Conservation (phyloP, 2,888 invertebrate species). For the Autographa gamma region DNA sequence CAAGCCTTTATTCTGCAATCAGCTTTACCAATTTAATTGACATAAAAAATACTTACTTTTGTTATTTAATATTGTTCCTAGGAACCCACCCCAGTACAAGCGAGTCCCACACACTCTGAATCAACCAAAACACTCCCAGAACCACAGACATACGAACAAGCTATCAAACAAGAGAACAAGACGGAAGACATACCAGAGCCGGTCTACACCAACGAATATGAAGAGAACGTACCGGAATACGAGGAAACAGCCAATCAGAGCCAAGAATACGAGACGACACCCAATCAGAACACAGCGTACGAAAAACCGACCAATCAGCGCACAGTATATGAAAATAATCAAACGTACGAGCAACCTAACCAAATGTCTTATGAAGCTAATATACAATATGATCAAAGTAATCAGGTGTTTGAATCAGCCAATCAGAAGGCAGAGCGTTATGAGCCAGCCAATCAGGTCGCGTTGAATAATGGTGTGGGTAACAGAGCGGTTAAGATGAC, state of each 20-base stretch:
- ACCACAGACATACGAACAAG: slow-evolving; percentile 56
- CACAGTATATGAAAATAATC: neutral
- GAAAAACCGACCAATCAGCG: neutral
- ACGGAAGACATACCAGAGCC: slow-evolving; percentile 27
- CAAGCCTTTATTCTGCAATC: too few relatives aligned
- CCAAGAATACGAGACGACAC: slow-evolving; percentile 27
- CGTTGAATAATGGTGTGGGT: slow-evolving; percentile 38
- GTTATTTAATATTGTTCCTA: too few relatives aligned
- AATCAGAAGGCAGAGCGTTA: slow-evolving; percentile 61
- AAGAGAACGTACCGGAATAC: slow-evolving; percentile 31
- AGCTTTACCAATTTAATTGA: too few relatives aligned
- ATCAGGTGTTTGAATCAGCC: slow-evolving; percentile 45
- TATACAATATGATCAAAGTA: too few relatives aligned
- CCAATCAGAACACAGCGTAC: slow-evolving; percentile 33
- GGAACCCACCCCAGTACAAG: slow-evolving; percentile 57
- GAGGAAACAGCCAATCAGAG: slow-evolving; percentile 12
- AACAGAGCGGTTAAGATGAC: slow-evolving; percentile 42
- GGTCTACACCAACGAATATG: slow-evolving; percentile 52
- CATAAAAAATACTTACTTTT: too few relatives aligned
- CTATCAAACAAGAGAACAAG: slow-evolving; percentile 51
- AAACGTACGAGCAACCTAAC: neutral
- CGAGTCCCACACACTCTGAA: slow-evolving; percentile 30
- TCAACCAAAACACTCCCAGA: slow-evolving; percentile 19
- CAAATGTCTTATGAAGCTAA: too few relatives aligned
- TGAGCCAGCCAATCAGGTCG: slow-evolving; percentile 56